Percentiles rank a stretch among this genome's conserved stretches.
phyloP scores from a whole-genome alignment of 2,888 invertebrate genomes.

The Neuroscelio doddi region DNA sequence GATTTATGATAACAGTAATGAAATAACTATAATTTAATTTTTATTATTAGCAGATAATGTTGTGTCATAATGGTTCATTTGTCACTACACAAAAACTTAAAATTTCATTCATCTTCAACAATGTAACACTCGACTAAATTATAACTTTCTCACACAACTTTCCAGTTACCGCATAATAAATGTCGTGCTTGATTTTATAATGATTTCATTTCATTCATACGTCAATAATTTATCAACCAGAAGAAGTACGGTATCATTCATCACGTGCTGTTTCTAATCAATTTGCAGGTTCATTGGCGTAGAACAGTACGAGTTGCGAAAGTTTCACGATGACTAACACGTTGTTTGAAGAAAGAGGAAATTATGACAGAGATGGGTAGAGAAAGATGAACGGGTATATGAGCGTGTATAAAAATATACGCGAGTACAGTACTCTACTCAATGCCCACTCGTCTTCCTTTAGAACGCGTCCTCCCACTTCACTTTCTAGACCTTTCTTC shows the following conservation, averaged over 20 bases:
- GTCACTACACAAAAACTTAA: too few relatives aligned
- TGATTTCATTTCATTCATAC: slow-evolving; percentile 33
- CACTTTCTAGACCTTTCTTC: slow-evolving; percentile 35
- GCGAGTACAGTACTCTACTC: slow-evolving; percentile 43
- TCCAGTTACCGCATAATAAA: too few relatives aligned
- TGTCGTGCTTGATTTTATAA: background rate
- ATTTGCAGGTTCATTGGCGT: slow-evolving; percentile 42
- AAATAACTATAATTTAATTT: too few relatives aligned
- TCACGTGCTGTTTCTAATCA: slow-evolving; percentile 30
- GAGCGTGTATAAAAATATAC: slow-evolving; percentile 39
- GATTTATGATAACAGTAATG: too few relatives aligned
- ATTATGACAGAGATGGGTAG: too few relatives aligned
- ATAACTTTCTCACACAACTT: too few relatives aligned
- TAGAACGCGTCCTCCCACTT: slow-evolving; percentile 43
- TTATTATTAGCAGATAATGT: too few relatives aligned
- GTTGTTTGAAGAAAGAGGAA: slow-evolving; percentile 37
- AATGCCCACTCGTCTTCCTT: slow-evolving; percentile 46
- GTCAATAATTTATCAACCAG: slow-evolving; percentile 41
- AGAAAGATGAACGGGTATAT: slow-evolving; percentile 25
- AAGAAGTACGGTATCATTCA: slow-evolving; percentile 29
- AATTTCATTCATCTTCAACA: too few relatives aligned
- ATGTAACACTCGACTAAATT: too few relatives aligned
- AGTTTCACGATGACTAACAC: slow-evolving; percentile 46
- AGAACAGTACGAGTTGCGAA: slow-evolving; percentile 40
- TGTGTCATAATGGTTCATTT: too few relatives aligned